Evolutionary conservation across 2,888 invertebrate genomes (phyloP), one percentile per base, ranked within the genome.

Genomic region (Acronicta psi): DNA sequence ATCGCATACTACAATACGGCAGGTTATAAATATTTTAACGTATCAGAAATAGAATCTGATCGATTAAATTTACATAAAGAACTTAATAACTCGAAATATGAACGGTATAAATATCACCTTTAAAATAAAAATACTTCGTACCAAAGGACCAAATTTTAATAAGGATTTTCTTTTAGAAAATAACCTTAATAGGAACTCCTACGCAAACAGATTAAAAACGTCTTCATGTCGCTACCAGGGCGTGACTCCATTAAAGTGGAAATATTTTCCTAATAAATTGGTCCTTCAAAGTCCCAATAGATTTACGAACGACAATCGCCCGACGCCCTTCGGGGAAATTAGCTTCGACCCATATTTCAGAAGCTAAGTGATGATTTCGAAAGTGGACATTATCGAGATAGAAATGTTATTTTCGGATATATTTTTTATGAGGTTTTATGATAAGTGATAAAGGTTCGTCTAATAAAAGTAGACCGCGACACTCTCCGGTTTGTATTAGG

Each of bases 191-290:
- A 23, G 14, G 16, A 42, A 20, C 41, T 34, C 31, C 40, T 10
- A 31, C 25, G 49, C 70, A 46, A 68, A 65, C 54, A 69, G 71
- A 69, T 69, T 71, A 69, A 59, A 59, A 75, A 57, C 62, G 47
- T 66, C 59, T 60, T 58, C 57, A 63, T 55, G 64, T 73, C 69
- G 52, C 42, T 47, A 40, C 45, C 60, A 54, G 50, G 59, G 60
- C 74, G 66, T 75, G 73, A 72, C 66, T 75, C 59, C 43, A 72
- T 75, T 69, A 59, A 61, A 66, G 42, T 56, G 56, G 50, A 61
- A 75, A 74, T 73, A 73, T 75, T 75, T 75, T 63, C 54, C 51
- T 68, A 69, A 62, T 66, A 71, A 69, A 69, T 66, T 69, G 67
- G 56, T 53, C 50, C 55, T 71, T 66, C 66, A 56, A 65, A 53